Conservation (phyloP, 2,113 vertebrate genomes). For the Dipodomys ordii region DNA sequence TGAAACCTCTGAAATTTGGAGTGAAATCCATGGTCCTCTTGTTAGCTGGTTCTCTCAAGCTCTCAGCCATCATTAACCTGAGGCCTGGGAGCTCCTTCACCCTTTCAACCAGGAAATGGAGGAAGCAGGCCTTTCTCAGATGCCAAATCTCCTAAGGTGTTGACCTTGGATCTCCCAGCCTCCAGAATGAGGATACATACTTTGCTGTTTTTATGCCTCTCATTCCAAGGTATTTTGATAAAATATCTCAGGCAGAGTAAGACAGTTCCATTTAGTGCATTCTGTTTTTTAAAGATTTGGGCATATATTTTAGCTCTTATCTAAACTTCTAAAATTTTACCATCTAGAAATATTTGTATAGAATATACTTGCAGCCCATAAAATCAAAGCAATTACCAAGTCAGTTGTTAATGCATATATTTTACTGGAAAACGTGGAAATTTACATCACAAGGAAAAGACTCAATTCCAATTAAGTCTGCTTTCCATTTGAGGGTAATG, state of each 20-base stretch:
- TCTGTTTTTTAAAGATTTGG: neutral
- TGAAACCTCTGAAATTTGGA: neutral
- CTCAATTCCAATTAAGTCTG: neutral
- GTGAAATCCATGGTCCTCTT: neutral
- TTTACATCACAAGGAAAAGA: neutral
- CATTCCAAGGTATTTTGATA: neutral
- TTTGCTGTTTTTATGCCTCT: neutral
- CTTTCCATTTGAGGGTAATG: neutral
- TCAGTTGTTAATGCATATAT: neutral
- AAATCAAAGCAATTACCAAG: neutral
- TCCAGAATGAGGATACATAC: neutral
- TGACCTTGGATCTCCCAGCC: neutral
- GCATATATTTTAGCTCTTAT: neutral
- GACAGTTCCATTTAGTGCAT: neutral
- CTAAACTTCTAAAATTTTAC: neutral
- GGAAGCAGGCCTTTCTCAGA: neutral
- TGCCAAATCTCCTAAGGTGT: too few species aligned
- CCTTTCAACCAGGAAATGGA: neutral
- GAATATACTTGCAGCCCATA: neutral
- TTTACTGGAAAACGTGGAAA: neutral
- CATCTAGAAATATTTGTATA: neutral
- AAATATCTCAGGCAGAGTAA: neutral
- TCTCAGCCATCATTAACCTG: neutral
- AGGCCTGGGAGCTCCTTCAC: neutral
- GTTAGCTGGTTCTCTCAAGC: neutral